A percentile compares a stretch with the other conserved stretches of the same genome.
These are phyloP conservation scores for Bombus fervidus DNA, from an alignment of 1,140 invertebrate species.

Conservation along the genomic window DNA sequence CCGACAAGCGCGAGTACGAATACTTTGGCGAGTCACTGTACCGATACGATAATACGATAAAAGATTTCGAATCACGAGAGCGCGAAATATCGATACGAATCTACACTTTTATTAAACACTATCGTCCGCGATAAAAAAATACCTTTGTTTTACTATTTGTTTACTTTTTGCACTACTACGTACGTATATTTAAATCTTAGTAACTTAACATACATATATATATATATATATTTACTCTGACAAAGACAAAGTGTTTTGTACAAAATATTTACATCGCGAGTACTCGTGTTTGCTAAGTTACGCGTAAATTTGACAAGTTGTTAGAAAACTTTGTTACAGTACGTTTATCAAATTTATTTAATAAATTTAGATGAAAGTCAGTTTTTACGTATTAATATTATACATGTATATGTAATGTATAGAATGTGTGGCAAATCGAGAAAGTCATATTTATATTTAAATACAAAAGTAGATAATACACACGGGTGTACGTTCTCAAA, in stretches of 20 bases:
- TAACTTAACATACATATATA: neutral
- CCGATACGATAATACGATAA: neutral
- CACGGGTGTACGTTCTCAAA: constrained; percentile 16
- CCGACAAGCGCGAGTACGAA: no score
- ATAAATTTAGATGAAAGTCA: constrained; percentile 5
- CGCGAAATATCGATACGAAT: neutral
- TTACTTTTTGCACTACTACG: constrained; percentile 1
- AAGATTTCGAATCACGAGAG: neutral
- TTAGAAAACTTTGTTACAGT: constrained; percentile 13
- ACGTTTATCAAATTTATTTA: constrained; percentile 6
- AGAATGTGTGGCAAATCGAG: neutral
- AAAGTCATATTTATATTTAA: constrained; percentile 21
- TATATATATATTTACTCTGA: neutral
- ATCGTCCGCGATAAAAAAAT: neutral
- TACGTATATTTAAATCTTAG: constrained; percentile 3
- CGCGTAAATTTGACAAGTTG: neutral
- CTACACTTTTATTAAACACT: neutral
- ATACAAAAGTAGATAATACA: constrained; percentile 5
- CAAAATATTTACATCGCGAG: constrained; percentile 4
- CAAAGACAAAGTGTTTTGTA: constrained; percentile 18
- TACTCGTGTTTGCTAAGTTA: constrained; percentile 4
- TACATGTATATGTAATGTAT: neutral
- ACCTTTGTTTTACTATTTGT: neutral
- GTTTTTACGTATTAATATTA: constrained; percentile 3
- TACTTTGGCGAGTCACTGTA: no score